These are phyloP conservation scores for Pogonomyrmex californicus DNA, from an alignment of 1,140 invertebrate species.

Conservation along the genomic window DNA sequence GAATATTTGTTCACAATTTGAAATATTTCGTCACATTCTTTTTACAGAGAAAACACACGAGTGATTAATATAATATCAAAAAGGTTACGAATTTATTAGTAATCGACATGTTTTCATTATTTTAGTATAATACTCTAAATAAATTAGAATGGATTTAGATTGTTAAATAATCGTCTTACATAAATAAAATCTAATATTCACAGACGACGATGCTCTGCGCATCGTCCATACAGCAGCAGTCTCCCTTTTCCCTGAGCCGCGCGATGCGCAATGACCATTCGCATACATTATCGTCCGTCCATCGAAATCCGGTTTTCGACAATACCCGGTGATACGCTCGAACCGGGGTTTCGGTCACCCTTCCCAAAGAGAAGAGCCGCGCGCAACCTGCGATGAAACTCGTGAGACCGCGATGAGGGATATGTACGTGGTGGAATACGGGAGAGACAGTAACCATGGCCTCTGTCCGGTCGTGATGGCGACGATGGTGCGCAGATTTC, in stretches of 20 bases:
- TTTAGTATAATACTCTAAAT: not conserved
- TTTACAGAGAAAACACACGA: not conserved
- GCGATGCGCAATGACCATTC: conserved; percentile 59
- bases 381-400: conserved; percentile 66
- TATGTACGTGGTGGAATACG: conserved; percentile 31
- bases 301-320: conserved; percentile 78
- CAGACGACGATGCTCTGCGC: conserved; percentile 9
- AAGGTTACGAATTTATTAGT: not conserved
- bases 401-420: conserved; percentile 63
- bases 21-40: not conserved
- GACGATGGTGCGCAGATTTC: conserved; percentile 57
- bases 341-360: conserved; percentile 64
- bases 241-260: conserved; percentile 37
- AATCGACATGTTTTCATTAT: no score
- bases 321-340: conserved; percentile 69
- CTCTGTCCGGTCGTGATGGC: conserved; percentile 65
- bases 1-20: not conserved
- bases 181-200: conserved; percentile 29
- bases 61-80: not conserved
- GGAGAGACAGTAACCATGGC: conserved; percentile 72
- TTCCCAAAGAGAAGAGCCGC: conserved; percentile 62
- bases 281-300: conserved; percentile 71
- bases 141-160: not conserved
- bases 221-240: not conserved
- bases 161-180: not conserved